Conservation (phyloP, 2,888 invertebrate species). For the Trichogramma evanescens region DNA sequence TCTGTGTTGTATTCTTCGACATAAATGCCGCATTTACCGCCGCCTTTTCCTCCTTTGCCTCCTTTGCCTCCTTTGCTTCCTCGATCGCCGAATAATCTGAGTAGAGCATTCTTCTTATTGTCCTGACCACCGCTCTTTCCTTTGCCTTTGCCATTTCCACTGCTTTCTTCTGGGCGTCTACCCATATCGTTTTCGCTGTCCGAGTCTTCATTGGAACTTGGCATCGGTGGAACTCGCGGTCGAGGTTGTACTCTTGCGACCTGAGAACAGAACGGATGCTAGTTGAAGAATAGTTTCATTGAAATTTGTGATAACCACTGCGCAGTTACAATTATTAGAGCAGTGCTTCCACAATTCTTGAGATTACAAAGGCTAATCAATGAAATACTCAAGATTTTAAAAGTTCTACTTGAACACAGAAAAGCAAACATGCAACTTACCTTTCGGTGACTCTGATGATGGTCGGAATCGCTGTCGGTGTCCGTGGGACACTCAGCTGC, state of each 20-base stretch:
- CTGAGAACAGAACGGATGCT: conserved; percentile 16
- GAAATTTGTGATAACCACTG: neutral
- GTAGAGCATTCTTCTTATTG: conserved; percentile 63
- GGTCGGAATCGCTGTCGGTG: conserved; percentile 40
- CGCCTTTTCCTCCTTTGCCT: conserved; percentile 59
- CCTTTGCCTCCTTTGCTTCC: conserved; percentile 56
- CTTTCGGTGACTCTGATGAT: conserved; percentile 22
- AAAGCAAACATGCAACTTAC: conserved; percentile 16
- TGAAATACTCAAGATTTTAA: too few species aligned
- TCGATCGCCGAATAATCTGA: conserved; percentile 54
- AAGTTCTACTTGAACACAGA: too few species aligned
- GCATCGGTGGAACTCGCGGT: conserved; percentile 38
- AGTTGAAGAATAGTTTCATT: neutral
- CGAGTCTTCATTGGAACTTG: conserved; percentile 44
- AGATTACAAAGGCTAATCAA: too few species aligned
- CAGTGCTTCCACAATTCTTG: neutral
- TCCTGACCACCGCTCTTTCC: conserved; percentile 59
- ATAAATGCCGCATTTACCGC: conserved; percentile 57
- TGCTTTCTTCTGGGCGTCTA: conserved; percentile 33
- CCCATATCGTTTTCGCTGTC: conserved; percentile 38
- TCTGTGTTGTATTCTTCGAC: conserved; percentile 39
- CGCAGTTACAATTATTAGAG: neutral
- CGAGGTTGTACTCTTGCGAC: conserved; percentile 31
- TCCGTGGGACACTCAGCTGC: conserved; percentile 34
- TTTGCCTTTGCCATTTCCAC: conserved; percentile 58